These are phyloP conservation scores for Onthophagus taurus DNA, from an alignment of 1,140 invertebrate genomes.

Conservation along the genomic window DNA sequence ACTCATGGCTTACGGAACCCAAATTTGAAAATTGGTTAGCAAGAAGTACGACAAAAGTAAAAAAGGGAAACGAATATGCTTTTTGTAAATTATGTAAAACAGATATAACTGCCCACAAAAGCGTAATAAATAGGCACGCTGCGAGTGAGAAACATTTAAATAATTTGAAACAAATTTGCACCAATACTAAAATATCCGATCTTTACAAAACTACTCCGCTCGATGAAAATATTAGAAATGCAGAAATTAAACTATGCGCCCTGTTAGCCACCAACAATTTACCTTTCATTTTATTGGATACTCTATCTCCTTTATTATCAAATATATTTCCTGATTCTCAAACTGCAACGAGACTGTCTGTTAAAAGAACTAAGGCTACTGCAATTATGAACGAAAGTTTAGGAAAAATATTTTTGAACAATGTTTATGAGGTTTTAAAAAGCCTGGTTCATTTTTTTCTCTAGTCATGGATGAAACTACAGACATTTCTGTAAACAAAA, in stretches of 20 bases:
- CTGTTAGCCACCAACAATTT: slow-evolving; percentile 15
- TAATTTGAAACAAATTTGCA: background rate
- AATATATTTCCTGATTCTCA: slow-evolving; percentile 15
- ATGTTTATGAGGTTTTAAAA: background rate
- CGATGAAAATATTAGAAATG: slow-evolving; percentile 6
- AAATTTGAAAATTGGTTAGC: background rate
- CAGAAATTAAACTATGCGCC: slow-evolving; percentile 17
- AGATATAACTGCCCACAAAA: background rate
- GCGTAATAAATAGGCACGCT: background rate
- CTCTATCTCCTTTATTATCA: slow-evolving; percentile 7
- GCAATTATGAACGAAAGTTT: background rate
- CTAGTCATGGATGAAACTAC: no score
- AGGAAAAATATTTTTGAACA: background rate
- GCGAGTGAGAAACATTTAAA: background rate
- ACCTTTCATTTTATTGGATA: slow-evolving; percentile 16
- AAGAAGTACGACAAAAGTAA: background rate
- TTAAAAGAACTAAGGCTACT: background rate
- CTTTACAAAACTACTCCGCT: background rate
- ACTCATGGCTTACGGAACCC: background rate
- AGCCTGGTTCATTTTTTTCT: background rate
- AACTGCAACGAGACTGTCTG: background rate
- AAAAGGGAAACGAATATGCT: background rate
- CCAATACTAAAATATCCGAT: background rate
- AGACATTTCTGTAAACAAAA: no score
- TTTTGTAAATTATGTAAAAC: background rate